Evolutionary conservation across 2,888 invertebrate genomes (phyloP).

Genomic region (Drosophila ezoana): DNA sequence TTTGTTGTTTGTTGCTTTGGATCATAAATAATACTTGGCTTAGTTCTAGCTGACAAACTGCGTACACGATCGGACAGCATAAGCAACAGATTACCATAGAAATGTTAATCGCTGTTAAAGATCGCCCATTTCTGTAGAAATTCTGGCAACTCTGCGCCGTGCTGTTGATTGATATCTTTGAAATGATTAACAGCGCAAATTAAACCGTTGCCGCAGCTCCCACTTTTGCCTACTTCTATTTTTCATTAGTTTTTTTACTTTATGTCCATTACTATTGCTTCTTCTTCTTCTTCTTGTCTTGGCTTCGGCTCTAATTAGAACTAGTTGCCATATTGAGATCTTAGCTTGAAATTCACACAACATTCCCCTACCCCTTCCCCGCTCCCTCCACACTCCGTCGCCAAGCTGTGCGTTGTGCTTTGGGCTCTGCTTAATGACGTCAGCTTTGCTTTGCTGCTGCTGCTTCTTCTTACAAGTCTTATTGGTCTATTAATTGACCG

Average conservation of each 20-base stretch:
- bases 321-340: slow-evolving; percentile 46
- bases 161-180: neutral
- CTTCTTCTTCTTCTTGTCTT: slow-evolving; percentile 1
- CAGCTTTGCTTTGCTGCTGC: slow-evolving; percentile 21
- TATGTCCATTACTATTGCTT: slow-evolving; percentile 8
- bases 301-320: slow-evolving; percentile 44
- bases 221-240: slow-evolving; percentile 3
- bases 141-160: slow-evolving; percentile 7
- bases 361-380: too few relatives aligned
- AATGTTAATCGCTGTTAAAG: too few relatives aligned
- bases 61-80: slow-evolving; percentile 1
- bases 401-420: slow-evolving; percentile 6
- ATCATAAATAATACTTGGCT: slow-evolving; percentile 24
- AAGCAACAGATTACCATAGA: neutral
- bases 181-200: slow-evolving; percentile 21
- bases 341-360: slow-evolving; percentile 37
- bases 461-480: slow-evolving; percentile 17
- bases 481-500: slow-evolving; percentile 48
- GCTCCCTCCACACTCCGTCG: too few relatives aligned
- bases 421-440: slow-evolving; percentile 39
- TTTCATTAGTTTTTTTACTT: slow-evolving; percentile 10
- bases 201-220: slow-evolving; percentile 23
- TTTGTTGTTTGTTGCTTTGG: slow-evolving; percentile 31
- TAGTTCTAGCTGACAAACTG: slow-evolving; percentile 13
- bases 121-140: slow-evolving; percentile 2